phyloP scores from a whole-genome alignment of 1,140 invertebrate genomes.

The Aphelenchoides besseyi region DNA sequence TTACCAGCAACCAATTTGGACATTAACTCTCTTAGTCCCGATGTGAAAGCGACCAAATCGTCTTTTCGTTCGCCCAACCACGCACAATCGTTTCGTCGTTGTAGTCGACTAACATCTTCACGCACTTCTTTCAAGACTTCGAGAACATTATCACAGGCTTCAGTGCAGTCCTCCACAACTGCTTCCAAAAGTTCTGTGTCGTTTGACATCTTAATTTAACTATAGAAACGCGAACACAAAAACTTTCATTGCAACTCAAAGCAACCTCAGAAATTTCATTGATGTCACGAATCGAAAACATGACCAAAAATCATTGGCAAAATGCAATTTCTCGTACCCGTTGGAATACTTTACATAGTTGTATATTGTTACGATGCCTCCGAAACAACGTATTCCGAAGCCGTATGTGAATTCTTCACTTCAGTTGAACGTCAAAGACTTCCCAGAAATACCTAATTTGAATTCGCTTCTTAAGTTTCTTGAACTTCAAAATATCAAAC shows the following conservation, averaged over 20 bases:
- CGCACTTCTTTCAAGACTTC: background rate
- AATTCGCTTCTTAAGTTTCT: background rate
- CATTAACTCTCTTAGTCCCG: background rate
- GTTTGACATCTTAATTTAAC: background rate
- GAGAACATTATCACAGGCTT: background rate
- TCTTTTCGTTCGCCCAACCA: background rate
- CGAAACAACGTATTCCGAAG: constrained; percentile 12
- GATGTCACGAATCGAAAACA: no score
- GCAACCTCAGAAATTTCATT: no score
- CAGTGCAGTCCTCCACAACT: background rate
- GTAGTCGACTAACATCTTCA: background rate
- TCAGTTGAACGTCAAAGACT: background rate
- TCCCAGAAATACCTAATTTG: background rate
- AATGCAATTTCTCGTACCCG: no score
- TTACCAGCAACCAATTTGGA: background rate
- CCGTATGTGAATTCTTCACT: constrained; percentile 19
- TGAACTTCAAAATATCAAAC: background rate
- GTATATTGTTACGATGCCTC: no score
- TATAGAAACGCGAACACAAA: background rate
- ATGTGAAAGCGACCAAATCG: background rate
- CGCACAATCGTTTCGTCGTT: background rate
- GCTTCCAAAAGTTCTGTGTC: background rate
- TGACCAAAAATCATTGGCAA: no score
- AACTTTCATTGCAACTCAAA: background rate
- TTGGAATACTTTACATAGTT: no score